These are phyloP conservation scores for Tyrophagus putrescentiae DNA, from an alignment of 1,140 invertebrate species.

Conservation along the genomic window DNA sequence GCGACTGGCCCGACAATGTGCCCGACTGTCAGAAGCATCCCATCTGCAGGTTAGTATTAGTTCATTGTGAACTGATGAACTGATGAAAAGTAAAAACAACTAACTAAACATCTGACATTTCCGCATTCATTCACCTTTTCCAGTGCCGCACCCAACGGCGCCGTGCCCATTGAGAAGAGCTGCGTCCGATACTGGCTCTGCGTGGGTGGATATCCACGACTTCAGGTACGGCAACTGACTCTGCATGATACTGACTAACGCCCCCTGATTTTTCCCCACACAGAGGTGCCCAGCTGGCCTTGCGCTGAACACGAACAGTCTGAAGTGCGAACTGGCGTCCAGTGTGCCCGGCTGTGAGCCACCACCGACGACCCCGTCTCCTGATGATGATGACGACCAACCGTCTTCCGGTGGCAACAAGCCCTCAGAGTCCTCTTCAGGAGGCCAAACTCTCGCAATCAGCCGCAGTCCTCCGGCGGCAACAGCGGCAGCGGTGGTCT, in stretches of 20 bases:
- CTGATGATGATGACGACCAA: conserved; percentile 44
- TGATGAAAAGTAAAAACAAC: background rate
- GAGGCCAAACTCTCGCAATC: background rate
- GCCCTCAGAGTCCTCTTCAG: background rate
- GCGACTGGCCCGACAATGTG: conserved; percentile 83
- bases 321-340: conserved; percentile 47
- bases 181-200: conserved; percentile 87
- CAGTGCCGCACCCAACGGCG: conserved; percentile 68
- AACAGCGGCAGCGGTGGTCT: background rate
- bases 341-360: conserved; percentile 28
- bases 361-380: conserved; percentile 52
- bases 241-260: background rate
- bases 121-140: conserved; percentile 51
- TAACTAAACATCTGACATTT: background rate
- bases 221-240: conserved; percentile 47
- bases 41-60: background rate
- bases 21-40: conserved; percentile 78
- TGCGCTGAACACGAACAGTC: conserved; percentile 64
- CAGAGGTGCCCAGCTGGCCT: conserved; percentile 66
- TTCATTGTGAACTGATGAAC: too few species aligned
- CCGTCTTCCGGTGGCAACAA: background rate
- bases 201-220: conserved; percentile 73
- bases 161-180: conserved; percentile 60
- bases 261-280: too few species aligned
- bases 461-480: background rate